phyloP scores from a whole-genome alignment of 2,888 invertebrate species.

The Melanchra persicariae region DNA sequence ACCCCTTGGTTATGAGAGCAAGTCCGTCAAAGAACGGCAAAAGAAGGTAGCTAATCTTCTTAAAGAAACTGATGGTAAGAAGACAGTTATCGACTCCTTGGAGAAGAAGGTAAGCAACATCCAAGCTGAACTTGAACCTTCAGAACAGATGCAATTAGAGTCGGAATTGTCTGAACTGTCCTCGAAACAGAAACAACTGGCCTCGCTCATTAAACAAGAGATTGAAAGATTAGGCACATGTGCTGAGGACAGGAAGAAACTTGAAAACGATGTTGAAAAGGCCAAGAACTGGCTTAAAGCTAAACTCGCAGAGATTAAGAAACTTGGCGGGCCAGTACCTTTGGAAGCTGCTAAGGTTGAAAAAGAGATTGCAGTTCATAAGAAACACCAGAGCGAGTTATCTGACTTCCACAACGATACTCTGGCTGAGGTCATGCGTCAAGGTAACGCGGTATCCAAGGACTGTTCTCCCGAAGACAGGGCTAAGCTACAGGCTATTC shows the following conservation, averaged over 20 bases:
- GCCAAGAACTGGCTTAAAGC: constrained; percentile 95
- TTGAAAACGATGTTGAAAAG: constrained; percentile 95
- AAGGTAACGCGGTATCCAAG: constrained; percentile 94
- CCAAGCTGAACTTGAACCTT: constrained; percentile 95
- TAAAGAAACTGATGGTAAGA: constrained; percentile 96
- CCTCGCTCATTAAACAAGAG: constrained; percentile 93
- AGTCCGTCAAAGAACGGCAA: constrained; percentile 94
- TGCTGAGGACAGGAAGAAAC: constrained; percentile 93
- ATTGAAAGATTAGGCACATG: constrained; percentile 93
- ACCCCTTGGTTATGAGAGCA: constrained; percentile 94
- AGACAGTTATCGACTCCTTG: constrained; percentile 95
- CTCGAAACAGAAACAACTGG: constrained; percentile 94
- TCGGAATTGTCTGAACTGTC: constrained; percentile 93
- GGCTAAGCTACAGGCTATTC: constrained; percentile 91
- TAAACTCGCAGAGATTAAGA: constrained; percentile 94
- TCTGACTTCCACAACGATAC: constrained; percentile 94
- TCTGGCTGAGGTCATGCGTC: constrained; percentile 94
- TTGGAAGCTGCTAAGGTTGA: constrained; percentile 96
- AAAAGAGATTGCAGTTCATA: constrained; percentile 94
- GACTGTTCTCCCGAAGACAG: constrained; percentile 95
- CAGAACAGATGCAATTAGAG: constrained; percentile 95
- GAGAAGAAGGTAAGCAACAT: constrained; percentile 96
- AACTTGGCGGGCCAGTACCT: constrained; percentile 94
- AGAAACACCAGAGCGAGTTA: constrained; percentile 94
- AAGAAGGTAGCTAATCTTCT: constrained; percentile 93